These are phyloP conservation scores for Hymenochirus boettgeri DNA, from an alignment of 2,113 vertebrate species.

Conservation along the genomic window DNA sequence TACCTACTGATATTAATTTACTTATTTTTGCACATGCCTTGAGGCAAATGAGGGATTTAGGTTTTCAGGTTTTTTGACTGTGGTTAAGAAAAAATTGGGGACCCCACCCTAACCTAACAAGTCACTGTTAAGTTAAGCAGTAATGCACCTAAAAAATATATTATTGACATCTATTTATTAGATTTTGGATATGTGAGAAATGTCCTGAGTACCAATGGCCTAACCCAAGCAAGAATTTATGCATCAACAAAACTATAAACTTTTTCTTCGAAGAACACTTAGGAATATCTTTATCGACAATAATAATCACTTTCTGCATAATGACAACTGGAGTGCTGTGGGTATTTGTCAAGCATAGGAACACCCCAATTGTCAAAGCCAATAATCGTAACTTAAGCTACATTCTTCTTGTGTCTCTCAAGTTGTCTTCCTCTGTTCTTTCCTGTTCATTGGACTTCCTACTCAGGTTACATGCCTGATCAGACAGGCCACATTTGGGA, in stretches of 20 bases:
- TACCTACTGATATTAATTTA: too few species aligned
- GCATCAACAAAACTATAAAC: constrained; percentile 2
- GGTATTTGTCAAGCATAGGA: background rate
- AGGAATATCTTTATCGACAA: background rate
- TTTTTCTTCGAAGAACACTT: background rate
- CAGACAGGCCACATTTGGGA: constrained; percentile 1
- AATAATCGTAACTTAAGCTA: constrained; percentile 25
- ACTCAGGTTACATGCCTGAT: constrained; percentile 2
- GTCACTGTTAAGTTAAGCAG: too few species aligned
- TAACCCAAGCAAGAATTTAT: background rate
- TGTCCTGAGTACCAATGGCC: constrained; percentile 4
- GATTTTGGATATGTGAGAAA: background rate
- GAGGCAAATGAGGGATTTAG: too few species aligned
- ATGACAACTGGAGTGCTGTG: background rate
- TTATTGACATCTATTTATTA: too few species aligned
- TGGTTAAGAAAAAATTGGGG: too few species aligned
- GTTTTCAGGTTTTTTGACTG: too few species aligned
- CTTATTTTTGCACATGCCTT: too few species aligned
- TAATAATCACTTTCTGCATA: background rate
- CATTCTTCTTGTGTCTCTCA: constrained; percentile 12
- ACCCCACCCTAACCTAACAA: too few species aligned
- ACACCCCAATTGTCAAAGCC: constrained; percentile 17
- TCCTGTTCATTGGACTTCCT: background rate
- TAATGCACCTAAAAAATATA: too few species aligned
- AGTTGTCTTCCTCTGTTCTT: constrained; percentile 6